Base-by-base conservation (phyloP, 2,797 vertebrate species). In the Mormyrus hasselquistii region DNA sequence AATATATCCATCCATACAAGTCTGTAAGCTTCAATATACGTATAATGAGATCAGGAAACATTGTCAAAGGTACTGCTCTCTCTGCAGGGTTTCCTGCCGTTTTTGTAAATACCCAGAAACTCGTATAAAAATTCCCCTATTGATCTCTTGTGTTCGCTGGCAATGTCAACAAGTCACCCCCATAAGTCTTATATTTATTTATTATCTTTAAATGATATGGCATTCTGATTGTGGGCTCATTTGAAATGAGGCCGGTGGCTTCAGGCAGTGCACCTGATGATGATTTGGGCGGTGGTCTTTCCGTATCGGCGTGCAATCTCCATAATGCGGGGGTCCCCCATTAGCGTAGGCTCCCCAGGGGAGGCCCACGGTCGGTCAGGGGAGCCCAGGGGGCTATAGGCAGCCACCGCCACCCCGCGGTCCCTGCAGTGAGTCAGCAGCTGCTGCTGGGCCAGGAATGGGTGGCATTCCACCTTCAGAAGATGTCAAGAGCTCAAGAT, bases 331-430 rank as follows among this genome's bases (percentile, higher is more conserved):
- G 92, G 93, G 86, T 96, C 96, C 38, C 94, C 91, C 84, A 96
- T 91, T 89, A 96, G 91, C 38, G 89, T 89, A 0, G 92, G 95
- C 62, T 96, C 94, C 25, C 93, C 89, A 1, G 95, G 83, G 82
- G 94, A 91, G 9, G 94, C 95, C 96, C 96, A 96, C 62, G 95
- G 95, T 89, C 95, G 93, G 92, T 96, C 95, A 19, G 95, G 93
- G 2, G 95, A 96, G 76, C 96, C 96, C 88, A 96, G 93, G 62
- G 96, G 96, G 89, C 96, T 96, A 90, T 96, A 96, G 85, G 95
- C 95, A 1, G 94, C 96, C 91, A 96, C 89, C 76, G 92, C 92
- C 2, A 96, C 92, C 10, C 87, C 87, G 16, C 19, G 88, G 19
- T 73, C 79, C 25, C 92, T 90, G 89, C 95, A 96, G 91, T 96